phyloP scores from a whole-genome alignment of 2,113 vertebrate genomes.

The Accipiter virgatus region DNA sequence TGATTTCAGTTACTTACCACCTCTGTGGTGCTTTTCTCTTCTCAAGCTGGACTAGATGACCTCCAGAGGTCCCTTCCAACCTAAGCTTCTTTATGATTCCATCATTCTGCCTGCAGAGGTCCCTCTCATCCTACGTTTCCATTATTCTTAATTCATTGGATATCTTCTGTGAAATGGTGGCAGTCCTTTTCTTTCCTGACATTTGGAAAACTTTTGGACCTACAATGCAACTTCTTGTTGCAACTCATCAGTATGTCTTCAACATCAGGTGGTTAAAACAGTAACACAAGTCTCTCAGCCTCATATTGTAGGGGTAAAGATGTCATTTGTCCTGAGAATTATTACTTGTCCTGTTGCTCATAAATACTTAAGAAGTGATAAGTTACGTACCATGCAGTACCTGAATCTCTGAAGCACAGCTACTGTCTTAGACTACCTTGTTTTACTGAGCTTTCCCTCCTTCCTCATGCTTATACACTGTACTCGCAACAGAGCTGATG shows the following conservation, averaged over 20 bases:
- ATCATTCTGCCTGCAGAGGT: neutral
- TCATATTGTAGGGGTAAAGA: neutral
- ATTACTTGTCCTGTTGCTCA: neutral
- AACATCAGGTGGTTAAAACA: neutral
- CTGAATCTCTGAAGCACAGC: neutral
- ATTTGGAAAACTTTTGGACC: neutral
- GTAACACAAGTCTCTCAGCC: neutral
- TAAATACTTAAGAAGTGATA: neutral
- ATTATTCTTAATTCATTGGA: neutral
- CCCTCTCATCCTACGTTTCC: neutral
- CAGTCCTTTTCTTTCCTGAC: neutral
- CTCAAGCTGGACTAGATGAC: neutral
- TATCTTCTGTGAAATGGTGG: neutral
- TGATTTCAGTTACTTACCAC: neutral
- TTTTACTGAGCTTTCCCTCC: neutral
- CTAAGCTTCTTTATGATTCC: neutral
- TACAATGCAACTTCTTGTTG: neutral
- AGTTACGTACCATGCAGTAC: neutral
- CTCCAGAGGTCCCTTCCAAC: neutral
- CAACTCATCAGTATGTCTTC: neutral
- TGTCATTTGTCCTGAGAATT: neutral
- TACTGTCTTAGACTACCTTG: neutral
- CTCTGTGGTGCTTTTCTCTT: neutral
- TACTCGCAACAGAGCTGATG: neutral
- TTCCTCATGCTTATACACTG: neutral